Percentiles rank a stretch among this genome's conserved stretches.
Conservation (phyloP, 2,113 vertebrate genomes). For the Platysteira castanea region DNA sequence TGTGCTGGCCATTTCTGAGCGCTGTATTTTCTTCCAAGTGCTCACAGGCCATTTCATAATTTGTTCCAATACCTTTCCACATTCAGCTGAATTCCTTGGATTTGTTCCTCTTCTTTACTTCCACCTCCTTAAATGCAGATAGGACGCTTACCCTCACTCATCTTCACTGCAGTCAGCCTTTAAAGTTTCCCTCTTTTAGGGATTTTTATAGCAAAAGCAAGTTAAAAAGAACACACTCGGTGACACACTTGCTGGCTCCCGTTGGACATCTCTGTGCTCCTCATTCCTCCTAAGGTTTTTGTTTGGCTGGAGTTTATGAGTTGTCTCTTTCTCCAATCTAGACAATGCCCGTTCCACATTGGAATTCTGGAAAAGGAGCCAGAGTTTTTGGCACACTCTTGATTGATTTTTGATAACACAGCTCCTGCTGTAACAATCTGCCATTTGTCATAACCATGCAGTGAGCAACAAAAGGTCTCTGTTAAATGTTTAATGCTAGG, state of each 20-base stretch:
- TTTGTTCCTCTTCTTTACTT: background rate
- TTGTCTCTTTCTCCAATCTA: background rate
- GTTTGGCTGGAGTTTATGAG: background rate
- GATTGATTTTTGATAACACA: conserved; percentile 28
- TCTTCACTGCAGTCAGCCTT: background rate
- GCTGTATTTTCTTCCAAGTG: background rate
- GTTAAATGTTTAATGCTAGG: background rate
- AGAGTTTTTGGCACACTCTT: background rate
- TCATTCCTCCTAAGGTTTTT: background rate
- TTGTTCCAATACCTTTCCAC: background rate
- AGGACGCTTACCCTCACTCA: background rate
- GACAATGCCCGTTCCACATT: background rate
- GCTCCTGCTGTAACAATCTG: conserved; percentile 25
- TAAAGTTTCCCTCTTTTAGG: background rate
- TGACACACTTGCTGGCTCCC: background rate
- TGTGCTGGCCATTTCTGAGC: background rate
- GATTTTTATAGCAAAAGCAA: background rate
- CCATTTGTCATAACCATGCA: background rate
- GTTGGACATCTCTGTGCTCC: background rate
- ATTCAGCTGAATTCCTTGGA: background rate
- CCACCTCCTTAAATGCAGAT: background rate
- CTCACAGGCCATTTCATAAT: background rate
- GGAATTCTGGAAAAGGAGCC: background rate
- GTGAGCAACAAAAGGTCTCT: conserved; percentile 33
- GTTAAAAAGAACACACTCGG: background rate